Percentiles rank a stretch among this genome's conserved stretches.
phyloP scores from a whole-genome alignment of 2,113 vertebrate genomes.

The Seriola aureovittata region DNA sequence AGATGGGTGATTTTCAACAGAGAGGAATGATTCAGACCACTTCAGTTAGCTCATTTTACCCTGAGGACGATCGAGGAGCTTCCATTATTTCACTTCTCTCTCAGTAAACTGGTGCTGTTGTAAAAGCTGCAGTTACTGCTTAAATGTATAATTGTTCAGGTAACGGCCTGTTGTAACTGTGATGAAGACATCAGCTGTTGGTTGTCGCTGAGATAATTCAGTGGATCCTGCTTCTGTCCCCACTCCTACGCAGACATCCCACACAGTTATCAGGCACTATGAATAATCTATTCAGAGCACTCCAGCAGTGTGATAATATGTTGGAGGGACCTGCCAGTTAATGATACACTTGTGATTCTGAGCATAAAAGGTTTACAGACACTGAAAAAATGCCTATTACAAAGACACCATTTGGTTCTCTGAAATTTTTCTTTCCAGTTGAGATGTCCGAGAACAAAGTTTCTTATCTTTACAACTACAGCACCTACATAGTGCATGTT shows the following conservation, averaged over 20 bases:
- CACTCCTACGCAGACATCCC: conserved; percentile 76
- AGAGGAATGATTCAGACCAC: conserved; percentile 1
- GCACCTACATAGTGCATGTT: not conserved
- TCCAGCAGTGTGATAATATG: conserved; percentile 71
- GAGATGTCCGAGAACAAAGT: not conserved
- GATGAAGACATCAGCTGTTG: conserved; percentile 62
- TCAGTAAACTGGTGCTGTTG: conserved; percentile 1
- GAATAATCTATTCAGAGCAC: conserved; percentile 79
- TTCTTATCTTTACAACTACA: not conserved
- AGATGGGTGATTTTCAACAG: not conserved
- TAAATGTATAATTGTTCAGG: conserved; percentile 37
- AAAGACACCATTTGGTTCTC: conserved; percentile 37
- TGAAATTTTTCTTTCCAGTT: conserved; percentile 32
- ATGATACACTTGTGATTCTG: conserved; percentile 75
- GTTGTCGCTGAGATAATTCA: conserved; percentile 52
- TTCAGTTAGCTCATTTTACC: conserved; percentile 3
- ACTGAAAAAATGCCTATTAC: conserved; percentile 4
- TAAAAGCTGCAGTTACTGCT: conserved; percentile 33
- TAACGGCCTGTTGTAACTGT: conserved; percentile 58
- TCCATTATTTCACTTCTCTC: not conserved
- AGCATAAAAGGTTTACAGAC: conserved; percentile 60
- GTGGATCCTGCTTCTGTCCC: conserved; percentile 54
- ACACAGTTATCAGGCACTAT: conserved; percentile 74
- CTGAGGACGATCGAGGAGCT: not conserved
- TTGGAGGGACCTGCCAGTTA: conserved; percentile 71